Percentiles rank a stretch among this genome's conserved stretches.
These are phyloP conservation scores for Siphonodentalium dalli DNA, from an alignment of 2,888 invertebrate genomes.

Conservation along the genomic window DNA sequence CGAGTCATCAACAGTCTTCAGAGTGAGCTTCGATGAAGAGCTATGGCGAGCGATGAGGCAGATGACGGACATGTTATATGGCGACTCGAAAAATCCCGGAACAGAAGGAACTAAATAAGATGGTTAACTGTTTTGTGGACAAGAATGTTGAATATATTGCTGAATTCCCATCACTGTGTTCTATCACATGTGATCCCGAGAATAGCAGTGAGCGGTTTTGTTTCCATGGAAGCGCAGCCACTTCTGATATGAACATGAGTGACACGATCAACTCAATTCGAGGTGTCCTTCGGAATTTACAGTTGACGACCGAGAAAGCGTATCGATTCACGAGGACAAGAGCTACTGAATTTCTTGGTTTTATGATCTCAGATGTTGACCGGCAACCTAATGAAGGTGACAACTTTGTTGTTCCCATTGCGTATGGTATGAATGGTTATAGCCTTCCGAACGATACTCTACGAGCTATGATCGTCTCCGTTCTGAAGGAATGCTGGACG, in stretches of 20 bases:
- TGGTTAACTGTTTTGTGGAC: neutral
- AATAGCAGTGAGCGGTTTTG: no score
- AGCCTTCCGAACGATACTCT: conserved; percentile 7
- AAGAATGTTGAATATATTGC: neutral
- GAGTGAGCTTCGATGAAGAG: neutral
- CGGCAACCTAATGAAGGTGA: conserved; percentile 1
- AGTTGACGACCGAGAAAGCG: neutral
- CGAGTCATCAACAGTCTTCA: conserved; percentile 7
- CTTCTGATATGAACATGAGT: no score
- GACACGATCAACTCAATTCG: no score
- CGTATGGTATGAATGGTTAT: conserved; percentile 26
- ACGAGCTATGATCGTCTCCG: conserved; percentile 12
- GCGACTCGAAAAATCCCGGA: neutral
- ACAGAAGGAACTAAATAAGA: neutral
- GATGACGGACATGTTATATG: no score
- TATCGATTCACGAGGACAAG: conserved; percentile 5
- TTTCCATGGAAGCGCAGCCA: no score
- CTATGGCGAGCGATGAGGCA: neutral
- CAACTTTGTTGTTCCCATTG: conserved; percentile 16
- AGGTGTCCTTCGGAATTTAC: no score
- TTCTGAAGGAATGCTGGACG: conserved; percentile 5
- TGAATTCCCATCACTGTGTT: no score
- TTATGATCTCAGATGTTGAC: conserved; percentile 23
- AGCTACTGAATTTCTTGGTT: conserved; percentile 26
- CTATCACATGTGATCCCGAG: no score